phyloP scores from a whole-genome alignment of 1,140 invertebrate species.

The Berghia stephanieae region DNA sequence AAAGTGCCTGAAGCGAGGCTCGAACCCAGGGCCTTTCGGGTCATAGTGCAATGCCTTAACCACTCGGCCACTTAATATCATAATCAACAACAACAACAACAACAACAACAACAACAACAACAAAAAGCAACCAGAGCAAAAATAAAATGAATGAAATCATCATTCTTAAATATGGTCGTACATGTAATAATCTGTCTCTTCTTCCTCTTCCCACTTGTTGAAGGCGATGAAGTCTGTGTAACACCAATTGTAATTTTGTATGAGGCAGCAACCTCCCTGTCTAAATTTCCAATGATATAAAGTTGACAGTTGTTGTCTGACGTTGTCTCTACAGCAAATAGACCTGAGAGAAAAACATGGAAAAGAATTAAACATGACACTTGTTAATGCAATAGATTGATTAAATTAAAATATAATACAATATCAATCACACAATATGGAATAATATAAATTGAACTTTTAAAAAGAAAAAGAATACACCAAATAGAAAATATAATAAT shows the following conservation, averaged over 20 bases:
- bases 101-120: constrained; percentile 22
- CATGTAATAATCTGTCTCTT: constrained; percentile 35
- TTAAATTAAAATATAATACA: no score
- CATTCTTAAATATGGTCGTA: no score
- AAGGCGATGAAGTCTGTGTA: neutral
- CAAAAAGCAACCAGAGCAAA: neutral
- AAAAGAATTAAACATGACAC: no score
- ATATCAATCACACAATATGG: no score
- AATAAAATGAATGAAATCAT: neutral
- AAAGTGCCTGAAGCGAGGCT: constrained; percentile 3
- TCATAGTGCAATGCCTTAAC: no score
- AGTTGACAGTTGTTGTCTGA: constrained; percentile 35
- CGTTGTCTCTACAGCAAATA: constrained; percentile 17
- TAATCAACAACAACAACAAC: constrained; percentile 24
- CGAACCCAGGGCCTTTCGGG: no score
- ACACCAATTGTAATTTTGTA: constrained; percentile 39
- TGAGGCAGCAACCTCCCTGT: constrained; percentile 30
- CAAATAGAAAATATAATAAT: neutral
- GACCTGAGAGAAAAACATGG: constrained; percentile 13
- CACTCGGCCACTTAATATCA: no score
- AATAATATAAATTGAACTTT: no score
- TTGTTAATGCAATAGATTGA: no score
- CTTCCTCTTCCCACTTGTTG: constrained; percentile 5
- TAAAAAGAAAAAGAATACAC: no score
- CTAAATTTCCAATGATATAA: constrained; percentile 27